Base-by-base conservation (phyloP, 2,113 vertebrate genomes). In the Indicator indicator region DNA sequence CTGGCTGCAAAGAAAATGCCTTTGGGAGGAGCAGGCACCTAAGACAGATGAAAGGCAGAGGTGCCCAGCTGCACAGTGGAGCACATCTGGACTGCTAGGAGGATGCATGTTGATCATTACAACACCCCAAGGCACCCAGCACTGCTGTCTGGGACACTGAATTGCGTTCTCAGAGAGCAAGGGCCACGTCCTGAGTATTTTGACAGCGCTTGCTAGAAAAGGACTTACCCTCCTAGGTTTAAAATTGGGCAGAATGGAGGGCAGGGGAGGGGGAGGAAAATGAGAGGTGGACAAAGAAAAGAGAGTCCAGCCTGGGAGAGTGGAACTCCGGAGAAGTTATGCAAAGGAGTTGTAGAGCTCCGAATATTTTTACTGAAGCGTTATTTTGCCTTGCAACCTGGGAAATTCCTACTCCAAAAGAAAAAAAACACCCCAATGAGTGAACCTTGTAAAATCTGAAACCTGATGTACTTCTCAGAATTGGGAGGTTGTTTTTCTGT, bases 321-420 rank as follows among this genome's bases (percentile, higher is more conserved):
- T 91, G 88, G 90, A 94, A 96, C 83, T 96, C 96, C 65, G 63
- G 92, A 92, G 80, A 60, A 93, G 83, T 91, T 89, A 92, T 91
- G 92, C 82, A 88, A 92, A 93, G 90, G 89, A 95, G 95, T 91
- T 86, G 55, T 94, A 88, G 81, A 93, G 92, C 92, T 96, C 95
- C 88, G 0, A 94, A 64, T 96, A 91, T 94, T 94, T 97, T 96
- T 93, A 96, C 85, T 85, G 91, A 95, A 95, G 50, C 59, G 15
- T 91, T 91, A 88, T 94, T 93, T 96, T 95, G 69, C 36, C 13
- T 85, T 76, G 91, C 77, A 91, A 64, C 54, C 60, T 88, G 72
- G 76, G 80, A 93, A 89, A 84, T 90, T 95, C 54, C 94, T 72
- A 86, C 74, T 74, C 56, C 71, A 86, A 91, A 91, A 63, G 71